Percentiles rank a stretch among this genome's conserved stretches.
phyloP scores from a whole-genome alignment of 2,888 invertebrate species.

The Drosophila kuntzei region DNA sequence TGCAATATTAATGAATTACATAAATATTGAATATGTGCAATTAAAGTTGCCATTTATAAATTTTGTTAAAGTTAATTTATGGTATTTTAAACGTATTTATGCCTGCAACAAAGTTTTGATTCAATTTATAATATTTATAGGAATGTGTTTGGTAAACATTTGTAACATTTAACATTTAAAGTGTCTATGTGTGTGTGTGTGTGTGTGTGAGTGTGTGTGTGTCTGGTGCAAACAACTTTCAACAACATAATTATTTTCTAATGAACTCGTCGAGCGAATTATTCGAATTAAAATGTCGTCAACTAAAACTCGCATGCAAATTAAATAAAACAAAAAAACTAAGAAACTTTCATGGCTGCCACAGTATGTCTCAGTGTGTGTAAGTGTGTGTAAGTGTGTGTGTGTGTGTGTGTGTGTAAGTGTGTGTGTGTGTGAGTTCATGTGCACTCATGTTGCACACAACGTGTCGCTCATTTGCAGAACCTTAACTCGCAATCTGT shows the following conservation, averaged over 20 bases:
- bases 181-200: slow-evolving; percentile 6
- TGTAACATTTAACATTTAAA: slow-evolving; percentile 43
- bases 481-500: slow-evolving; percentile 36
- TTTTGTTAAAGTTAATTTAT: slow-evolving; percentile 34
- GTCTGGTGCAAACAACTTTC: slow-evolving; percentile 37
- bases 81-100: slow-evolving; percentile 27
- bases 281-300: slow-evolving; percentile 59
- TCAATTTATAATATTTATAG: slow-evolving; percentile 8
- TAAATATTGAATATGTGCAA: slow-evolving; percentile 34
- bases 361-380: slow-evolving; percentile 18
- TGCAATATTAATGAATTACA: slow-evolving; percentile 41
- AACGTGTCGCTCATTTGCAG: slow-evolving; percentile 40
- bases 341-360: slow-evolving; percentile 41
- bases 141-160: slow-evolving; percentile 21
- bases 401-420: slow-evolving; percentile 20
- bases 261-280: slow-evolving; percentile 56
- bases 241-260: slow-evolving; percentile 56
- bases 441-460: slow-evolving; percentile 11
- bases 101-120: slow-evolving; percentile 36
- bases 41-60: slow-evolving; percentile 14
- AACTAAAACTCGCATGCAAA: slow-evolving; percentile 45
- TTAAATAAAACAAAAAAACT: slow-evolving; percentile 41
- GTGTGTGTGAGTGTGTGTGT: slow-evolving; percentile 17
- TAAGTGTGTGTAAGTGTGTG: slow-evolving; percentile 22
- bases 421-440: slow-evolving; percentile 18